phyloP scores from a whole-genome alignment of 2,888 invertebrate species.

The Diabrotica balteata region DNA sequence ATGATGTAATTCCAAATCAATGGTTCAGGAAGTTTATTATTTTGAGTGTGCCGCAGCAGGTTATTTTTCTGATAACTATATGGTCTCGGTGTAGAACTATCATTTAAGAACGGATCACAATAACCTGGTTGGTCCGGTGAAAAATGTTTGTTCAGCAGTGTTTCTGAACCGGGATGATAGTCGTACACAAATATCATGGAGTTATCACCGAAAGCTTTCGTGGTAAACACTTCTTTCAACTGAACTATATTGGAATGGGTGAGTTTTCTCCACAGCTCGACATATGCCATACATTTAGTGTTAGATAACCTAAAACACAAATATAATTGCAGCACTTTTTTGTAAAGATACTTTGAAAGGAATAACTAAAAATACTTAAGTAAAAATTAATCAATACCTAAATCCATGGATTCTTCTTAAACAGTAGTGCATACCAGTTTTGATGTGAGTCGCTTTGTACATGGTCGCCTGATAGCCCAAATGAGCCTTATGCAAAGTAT shows the following conservation, averaged over 20 bases:
- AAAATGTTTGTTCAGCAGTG: slow-evolving; percentile 86
- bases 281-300: slow-evolving; percentile 82
- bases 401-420: slow-evolving; percentile 89
- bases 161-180: slow-evolving; percentile 91
- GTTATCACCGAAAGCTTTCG: slow-evolving; percentile 95
- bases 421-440: slow-evolving; percentile 85
- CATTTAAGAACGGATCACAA: slow-evolving; percentile 81
- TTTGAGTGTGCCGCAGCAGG: slow-evolving; percentile 77
- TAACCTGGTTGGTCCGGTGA: slow-evolving; percentile 70
- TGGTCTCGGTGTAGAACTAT: slow-evolving; percentile 80
- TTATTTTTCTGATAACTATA: slow-evolving; percentile 86
- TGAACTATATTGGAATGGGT: slow-evolving; percentile 95
- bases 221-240: slow-evolving; percentile 90
- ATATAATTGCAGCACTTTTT: no score
- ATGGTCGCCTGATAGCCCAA: slow-evolving; percentile 81
- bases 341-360: no score
- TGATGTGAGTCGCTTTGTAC: slow-evolving; percentile 89
- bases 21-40: slow-evolving; percentile 80
- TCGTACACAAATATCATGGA: slow-evolving; percentile 97
- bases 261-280: slow-evolving; percentile 95
- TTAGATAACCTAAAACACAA: slow-evolving; percentile 65
- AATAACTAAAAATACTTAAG: no score
- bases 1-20: slow-evolving; percentile 96
- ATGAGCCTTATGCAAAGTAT: slow-evolving; percentile 69
- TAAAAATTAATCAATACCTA: slow-evolving; percentile 55